Conservation (phyloP, 2,888 invertebrate species). For the Himalopsyche tibetana region DNA sequence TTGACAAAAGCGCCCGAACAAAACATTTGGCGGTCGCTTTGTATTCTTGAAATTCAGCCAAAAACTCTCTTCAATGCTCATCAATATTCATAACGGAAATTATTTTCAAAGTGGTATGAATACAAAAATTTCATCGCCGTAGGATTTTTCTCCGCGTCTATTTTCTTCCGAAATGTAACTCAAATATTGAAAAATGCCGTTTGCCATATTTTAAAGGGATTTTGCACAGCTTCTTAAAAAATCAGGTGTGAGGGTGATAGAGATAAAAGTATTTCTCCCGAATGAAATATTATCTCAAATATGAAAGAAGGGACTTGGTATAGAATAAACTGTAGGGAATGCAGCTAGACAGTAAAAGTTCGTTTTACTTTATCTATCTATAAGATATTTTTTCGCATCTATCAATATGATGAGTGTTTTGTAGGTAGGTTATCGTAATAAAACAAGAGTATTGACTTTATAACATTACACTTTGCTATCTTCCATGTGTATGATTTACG, state of each 20-base stretch:
- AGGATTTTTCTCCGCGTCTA: background rate
- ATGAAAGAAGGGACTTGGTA: background rate
- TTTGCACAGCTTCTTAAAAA: background rate
- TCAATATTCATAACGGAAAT: slow-evolving; percentile 62
- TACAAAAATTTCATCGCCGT: slow-evolving; percentile 33
- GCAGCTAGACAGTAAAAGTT: background rate
- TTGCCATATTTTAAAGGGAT: slow-evolving; percentile 44
- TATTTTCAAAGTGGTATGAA: slow-evolving; percentile 56
- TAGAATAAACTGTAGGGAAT: background rate
- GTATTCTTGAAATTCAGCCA: slow-evolving; percentile 58
- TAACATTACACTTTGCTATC: no score
- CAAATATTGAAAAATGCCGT: slow-evolving; percentile 45
- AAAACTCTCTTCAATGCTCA: slow-evolving; percentile 57
- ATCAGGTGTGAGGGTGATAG: background rate
- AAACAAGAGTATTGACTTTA: background rate
- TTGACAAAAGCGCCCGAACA: slow-evolving; percentile 26
- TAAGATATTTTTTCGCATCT: background rate
- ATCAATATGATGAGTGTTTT: background rate
- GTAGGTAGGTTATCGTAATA: background rate
- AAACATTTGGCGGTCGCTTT: slow-evolving; percentile 41
- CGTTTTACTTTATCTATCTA: background rate
- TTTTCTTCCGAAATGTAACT: slow-evolving; percentile 47
- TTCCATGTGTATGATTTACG: no score
- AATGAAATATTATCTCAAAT: slow-evolving; percentile 23
- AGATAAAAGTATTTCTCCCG: slow-evolving; percentile 12